Percentiles rank a stretch among this genome's conserved stretches.
These are phyloP conservation scores for Jacana jacana DNA, from an alignment of 2,113 vertebrate genomes.

Conservation along the genomic window DNA sequence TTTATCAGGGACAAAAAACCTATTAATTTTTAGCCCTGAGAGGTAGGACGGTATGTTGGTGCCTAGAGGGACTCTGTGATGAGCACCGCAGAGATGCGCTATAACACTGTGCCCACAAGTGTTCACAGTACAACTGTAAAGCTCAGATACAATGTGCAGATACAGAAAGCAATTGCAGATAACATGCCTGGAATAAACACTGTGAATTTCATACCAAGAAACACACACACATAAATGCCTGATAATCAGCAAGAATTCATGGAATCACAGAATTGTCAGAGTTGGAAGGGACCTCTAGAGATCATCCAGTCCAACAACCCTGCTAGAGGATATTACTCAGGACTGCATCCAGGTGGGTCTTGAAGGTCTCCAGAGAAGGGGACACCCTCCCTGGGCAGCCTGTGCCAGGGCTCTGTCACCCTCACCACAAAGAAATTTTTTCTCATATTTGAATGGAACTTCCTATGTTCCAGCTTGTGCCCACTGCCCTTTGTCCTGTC, in stretches of 20 bases:
- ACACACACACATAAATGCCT: rapidly evolving
- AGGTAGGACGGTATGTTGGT: background rate
- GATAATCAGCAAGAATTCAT: background rate
- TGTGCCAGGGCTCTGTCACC: too few relatives aligned
- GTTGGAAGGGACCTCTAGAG: too few relatives aligned
- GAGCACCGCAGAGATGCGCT: background rate
- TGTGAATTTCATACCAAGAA: background rate
- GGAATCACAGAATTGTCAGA: too few relatives aligned
- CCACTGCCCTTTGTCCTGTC: too few relatives aligned
- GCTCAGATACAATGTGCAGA: background rate
- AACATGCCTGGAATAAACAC: background rate
- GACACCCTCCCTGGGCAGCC: too few relatives aligned
- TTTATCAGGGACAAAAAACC: background rate
- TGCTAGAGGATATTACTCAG: too few relatives aligned
- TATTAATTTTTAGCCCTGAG: background rate
- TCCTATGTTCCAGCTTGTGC: too few relatives aligned
- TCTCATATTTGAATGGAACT: too few relatives aligned
- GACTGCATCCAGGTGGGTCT: too few relatives aligned
- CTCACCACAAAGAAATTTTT: too few relatives aligned
- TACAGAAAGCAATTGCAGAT: background rate
- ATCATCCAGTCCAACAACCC: too few relatives aligned
- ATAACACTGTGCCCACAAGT: background rate
- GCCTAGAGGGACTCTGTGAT: background rate
- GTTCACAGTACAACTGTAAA: background rate
- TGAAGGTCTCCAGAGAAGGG: too few relatives aligned